Evolutionary conservation across 2,113 vertebrate species (phyloP).

Genomic region (Mesocricetus auratus): DNA sequence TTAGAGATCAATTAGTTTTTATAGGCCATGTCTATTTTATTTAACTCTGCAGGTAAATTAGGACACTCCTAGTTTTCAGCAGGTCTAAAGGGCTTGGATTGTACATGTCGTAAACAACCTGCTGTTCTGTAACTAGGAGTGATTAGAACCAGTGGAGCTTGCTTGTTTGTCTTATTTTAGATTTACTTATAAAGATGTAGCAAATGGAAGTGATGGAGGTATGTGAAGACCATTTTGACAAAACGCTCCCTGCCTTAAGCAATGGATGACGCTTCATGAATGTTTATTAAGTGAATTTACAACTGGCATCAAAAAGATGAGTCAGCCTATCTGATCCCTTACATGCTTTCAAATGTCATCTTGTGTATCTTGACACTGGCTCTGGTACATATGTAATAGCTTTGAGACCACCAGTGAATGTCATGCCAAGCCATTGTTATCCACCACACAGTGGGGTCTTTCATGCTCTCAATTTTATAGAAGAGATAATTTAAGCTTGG

Average conservation of each 20-base stretch:
- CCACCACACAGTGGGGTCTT: not conserved
- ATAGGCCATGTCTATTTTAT: not conserved
- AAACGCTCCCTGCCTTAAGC: slow-evolving; percentile 39
- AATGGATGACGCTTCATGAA: slow-evolving; percentile 28
- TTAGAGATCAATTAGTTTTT: not conserved
- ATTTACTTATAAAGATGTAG: slow-evolving; percentile 35
- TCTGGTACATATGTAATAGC: not conserved
- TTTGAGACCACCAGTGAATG: not conserved
- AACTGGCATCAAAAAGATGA: slow-evolving; percentile 29
- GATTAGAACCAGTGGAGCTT: not conserved
- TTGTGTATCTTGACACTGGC: slow-evolving; percentile 43
- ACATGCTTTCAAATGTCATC: not conserved
- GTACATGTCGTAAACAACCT: slow-evolving; percentile 40
- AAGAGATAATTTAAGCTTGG: not conserved
- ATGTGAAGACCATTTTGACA: slow-evolving; percentile 38
- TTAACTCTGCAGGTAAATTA: not conserved
- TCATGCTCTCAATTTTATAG: slow-evolving; percentile 13
- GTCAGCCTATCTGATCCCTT: slow-evolving; percentile 28
- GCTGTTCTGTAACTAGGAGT: slow-evolving; percentile 24
- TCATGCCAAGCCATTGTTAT: not conserved
- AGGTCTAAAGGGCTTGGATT: not conserved
- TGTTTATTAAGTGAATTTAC: slow-evolving; percentile 58
- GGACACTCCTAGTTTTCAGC: not conserved
- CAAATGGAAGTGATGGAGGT: slow-evolving; percentile 44
- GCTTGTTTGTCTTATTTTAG: slow-evolving; percentile 1